Percentiles rank a stretch among this genome's conserved stretches.
Evolutionary conservation across 2,113 vertebrate species (phyloP).

Genomic region (Grallaria varia): DNA sequence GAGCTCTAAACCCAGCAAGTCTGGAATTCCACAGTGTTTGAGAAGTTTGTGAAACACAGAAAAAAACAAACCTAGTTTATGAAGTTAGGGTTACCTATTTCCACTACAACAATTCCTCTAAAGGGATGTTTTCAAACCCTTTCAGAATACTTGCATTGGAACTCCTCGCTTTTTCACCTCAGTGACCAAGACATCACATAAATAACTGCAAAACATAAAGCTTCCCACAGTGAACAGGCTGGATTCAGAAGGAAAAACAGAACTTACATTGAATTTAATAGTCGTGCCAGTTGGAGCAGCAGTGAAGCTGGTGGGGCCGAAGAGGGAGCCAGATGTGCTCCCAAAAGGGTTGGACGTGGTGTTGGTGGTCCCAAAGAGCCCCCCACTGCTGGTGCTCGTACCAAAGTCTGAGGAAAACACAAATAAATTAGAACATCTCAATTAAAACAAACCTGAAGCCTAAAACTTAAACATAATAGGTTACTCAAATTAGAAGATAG

Average conservation of each 20-base stretch:
- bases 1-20: neutral
- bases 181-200: neutral
- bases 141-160: neutral
- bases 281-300: constrained; percentile 89
- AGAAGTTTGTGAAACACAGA: neutral
- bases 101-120: too few relatives aligned
- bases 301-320: constrained; percentile 87
- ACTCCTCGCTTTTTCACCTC: neutral
- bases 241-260: neutral
- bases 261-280: constrained; percentile 93
- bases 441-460: neutral
- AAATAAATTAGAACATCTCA: neutral
- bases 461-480: neutral
- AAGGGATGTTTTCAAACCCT: rapidly evolving
- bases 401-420: constrained; percentile 81
- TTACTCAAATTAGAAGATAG: neutral
- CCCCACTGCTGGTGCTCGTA: constrained; percentile 89
- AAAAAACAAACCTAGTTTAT: neutral
- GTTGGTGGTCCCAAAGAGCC: constrained; percentile 92
- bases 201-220: rapidly evolving
- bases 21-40: rapidly evolving
- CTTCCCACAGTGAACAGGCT: neutral
- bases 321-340: constrained; percentile 83
- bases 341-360: constrained; percentile 93
- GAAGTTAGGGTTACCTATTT: neutral